Percentiles rank a stretch among this genome's conserved stretches.
Evolutionary conservation across 2,797 vertebrate species (phyloP).

Genomic region (Chelmon rostratus): DNA sequence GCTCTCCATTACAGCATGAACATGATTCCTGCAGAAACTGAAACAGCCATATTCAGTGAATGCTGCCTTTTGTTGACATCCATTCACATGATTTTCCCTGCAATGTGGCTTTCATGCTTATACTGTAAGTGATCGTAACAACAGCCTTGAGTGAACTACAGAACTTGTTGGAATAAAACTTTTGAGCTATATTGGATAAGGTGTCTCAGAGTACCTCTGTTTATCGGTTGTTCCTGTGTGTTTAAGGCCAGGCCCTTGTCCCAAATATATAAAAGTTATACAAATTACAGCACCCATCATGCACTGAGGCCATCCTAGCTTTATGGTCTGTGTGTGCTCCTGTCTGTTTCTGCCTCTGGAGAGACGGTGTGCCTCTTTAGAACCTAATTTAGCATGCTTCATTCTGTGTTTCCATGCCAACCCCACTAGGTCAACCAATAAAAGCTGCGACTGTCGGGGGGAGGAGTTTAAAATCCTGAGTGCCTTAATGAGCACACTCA

Average conservation of each 20-base stretch:
- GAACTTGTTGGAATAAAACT: constrained; percentile 28
- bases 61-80: constrained; percentile 58
- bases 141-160: constrained; percentile 37
- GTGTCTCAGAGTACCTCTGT: constrained; percentile 11
- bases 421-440: constrained; percentile 87
- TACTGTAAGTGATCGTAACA: constrained; percentile 32
- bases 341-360: constrained; percentile 74
- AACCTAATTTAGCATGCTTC: constrained; percentile 84
- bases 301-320: constrained; percentile 46
- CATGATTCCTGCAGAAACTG: constrained; percentile 10
- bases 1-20: constrained; percentile 6
- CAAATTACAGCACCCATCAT: constrained; percentile 59
- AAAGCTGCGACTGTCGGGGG: constrained; percentile 43
- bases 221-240: constrained; percentile 24
- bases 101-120: constrained; percentile 45
- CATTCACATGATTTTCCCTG: constrained; percentile 73
- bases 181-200: constrained; percentile 29
- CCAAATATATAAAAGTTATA: constrained; percentile 61
- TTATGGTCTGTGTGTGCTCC: constrained; percentile 63
- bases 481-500: constrained; percentile 67
- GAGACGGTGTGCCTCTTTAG: constrained; percentile 76
- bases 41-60: constrained; percentile 42
- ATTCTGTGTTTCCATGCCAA: constrained; percentile 87
- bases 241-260: constrained; percentile 11
- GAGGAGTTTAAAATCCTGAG: constrained; percentile 71